Percentiles rank a stretch among this genome's conserved stretches.
phyloP scores from a whole-genome alignment of 2,797 vertebrate genomes.

The Onychomys leucogaster region DNA sequence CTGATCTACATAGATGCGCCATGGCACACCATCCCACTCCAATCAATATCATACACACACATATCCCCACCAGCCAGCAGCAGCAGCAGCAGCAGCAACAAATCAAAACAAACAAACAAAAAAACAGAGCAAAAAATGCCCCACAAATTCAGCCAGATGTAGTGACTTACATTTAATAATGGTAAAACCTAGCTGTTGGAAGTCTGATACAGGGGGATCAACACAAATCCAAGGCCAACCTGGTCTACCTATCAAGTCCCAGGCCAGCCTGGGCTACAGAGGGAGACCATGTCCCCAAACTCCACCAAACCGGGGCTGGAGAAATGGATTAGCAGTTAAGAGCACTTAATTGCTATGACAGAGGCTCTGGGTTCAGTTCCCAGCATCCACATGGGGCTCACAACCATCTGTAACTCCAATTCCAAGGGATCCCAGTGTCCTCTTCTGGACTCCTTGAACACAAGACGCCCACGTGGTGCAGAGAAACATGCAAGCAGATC shows the following conservation, averaged over 20 bases:
- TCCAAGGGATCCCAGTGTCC: neutral
- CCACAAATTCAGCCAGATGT: neutral
- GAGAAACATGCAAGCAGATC: neutral
- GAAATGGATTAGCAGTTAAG: neutral
- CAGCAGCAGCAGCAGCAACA: neutral
- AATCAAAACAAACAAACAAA: too few relatives aligned
- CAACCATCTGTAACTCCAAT: neutral
- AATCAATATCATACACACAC: too few relatives aligned
- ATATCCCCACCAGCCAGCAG: neutral
- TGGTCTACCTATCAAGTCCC: neutral
- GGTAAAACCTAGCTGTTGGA: neutral
- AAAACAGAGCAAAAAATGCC: neutral
- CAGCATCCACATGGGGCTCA: neutral
- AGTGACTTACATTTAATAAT: neutral
- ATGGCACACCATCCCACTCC: neutral
- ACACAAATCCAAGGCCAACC: neutral
- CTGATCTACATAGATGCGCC: neutral
- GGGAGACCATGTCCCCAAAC: neutral
- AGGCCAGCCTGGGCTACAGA: neutral
- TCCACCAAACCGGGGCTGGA: neutral
- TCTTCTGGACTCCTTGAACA: neutral
- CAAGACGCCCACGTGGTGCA: neutral
- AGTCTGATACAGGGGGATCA: neutral
- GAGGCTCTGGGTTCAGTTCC: neutral
- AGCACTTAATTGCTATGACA: neutral